phyloP scores from a whole-genome alignment of 2,888 invertebrate genomes.

The Globia sparganii region DNA sequence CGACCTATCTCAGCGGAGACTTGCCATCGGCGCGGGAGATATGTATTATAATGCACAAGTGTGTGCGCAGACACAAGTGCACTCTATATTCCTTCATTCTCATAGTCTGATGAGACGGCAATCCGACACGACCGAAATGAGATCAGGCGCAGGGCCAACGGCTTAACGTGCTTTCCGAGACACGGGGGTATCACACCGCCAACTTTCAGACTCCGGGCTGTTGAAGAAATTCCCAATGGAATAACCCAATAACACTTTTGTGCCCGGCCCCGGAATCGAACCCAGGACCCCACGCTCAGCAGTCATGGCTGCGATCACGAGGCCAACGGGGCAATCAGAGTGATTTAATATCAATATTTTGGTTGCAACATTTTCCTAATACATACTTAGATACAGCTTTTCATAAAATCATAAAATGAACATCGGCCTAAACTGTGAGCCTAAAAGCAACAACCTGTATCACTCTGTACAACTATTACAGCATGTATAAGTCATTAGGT shows the following conservation, averaged over 20 bases:
- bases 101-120: background rate
- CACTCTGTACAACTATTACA: background rate
- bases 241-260: background rate
- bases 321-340: background rate
- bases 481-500: constrained; percentile 41
- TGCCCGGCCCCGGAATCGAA: background rate
- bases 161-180: too few relatives aligned
- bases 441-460: constrained; percentile 7
- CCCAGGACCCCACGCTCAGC: background rate
- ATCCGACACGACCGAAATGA: background rate
- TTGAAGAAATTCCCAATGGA: background rate
- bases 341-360: background rate
- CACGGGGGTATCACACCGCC: background rate
- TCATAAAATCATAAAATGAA: background rate
- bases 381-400: background rate
- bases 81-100: background rate
- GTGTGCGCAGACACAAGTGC: background rate
- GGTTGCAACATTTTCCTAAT: background rate
- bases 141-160: background rate
- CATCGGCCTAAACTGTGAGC: background rate
- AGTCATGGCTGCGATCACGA: background rate
- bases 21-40: background rate
- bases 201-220: background rate
- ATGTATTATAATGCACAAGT: background rate
- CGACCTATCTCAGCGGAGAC: background rate